A percentile compares a stretch with the other conserved stretches of the same genome.
These are phyloP conservation scores for Chydorus sphaericus DNA, from an alignment of 2,888 invertebrate species.

Conservation along the genomic window DNA sequence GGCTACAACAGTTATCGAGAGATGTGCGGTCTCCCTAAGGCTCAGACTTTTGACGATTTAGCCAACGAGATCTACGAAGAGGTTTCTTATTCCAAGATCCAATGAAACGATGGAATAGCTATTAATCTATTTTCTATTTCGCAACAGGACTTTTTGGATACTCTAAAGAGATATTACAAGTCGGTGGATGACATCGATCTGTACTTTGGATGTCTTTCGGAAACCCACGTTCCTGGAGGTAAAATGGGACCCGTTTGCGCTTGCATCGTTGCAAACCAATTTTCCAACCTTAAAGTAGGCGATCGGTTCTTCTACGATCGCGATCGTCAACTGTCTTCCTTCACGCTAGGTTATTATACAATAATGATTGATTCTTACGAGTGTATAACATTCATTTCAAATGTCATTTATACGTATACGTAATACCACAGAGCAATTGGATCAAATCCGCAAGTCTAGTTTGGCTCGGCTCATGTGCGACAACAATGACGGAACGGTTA, in stretches of 20 bases:
- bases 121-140: background rate
- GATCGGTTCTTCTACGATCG: constrained; percentile 34
- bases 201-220: constrained; percentile 29
- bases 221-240: constrained; percentile 27
- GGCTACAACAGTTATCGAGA: constrained; percentile 52
- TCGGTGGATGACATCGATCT: constrained; percentile 29
- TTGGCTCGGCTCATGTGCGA: constrained; percentile 21
- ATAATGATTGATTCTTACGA: no score
- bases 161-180: constrained; percentile 1
- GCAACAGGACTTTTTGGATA: constrained; percentile 11
- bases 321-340: constrained; percentile 25
- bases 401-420: no score
- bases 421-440: constrained; percentile 19
- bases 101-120: constrained; percentile 4
- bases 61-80: constrained; percentile 32
- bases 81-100: background rate
- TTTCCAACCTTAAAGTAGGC: constrained; percentile 27
- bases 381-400: no score
- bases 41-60: constrained; percentile 39
- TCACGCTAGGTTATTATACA: constrained; percentile 24
- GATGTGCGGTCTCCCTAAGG: constrained; percentile 38
- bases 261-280: constrained; percentile 30
- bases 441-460: constrained; percentile 20
- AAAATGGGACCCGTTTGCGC: constrained; percentile 32
- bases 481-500: constrained; percentile 18